These are phyloP conservation scores for Rhogogaster chlorosoma DNA, from an alignment of 2,888 invertebrate genomes.

Conservation along the genomic window DNA sequence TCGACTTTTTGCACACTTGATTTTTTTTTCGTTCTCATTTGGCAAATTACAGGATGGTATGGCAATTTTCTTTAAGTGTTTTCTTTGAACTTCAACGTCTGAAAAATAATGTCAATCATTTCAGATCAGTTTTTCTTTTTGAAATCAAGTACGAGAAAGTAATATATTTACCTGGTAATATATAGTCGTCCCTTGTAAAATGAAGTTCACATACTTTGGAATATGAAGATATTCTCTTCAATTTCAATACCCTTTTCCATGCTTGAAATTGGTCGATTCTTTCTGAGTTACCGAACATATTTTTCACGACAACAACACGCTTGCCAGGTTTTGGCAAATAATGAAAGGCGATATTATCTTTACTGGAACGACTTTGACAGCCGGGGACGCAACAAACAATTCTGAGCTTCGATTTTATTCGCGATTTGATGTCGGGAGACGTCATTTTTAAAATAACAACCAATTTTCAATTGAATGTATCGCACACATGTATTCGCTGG, in stretches of 20 bases:
- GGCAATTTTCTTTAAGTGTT: background rate
- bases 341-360: background rate
- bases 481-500: background rate
- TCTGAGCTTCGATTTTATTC: background rate
- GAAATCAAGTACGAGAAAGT: background rate
- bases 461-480: background rate
- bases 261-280: background rate
- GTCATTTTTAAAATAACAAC: background rate
- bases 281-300: background rate
- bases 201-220: background rate
- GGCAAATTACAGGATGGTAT: constrained; percentile 4
- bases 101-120: constrained; percentile 12
- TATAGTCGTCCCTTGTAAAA: background rate
- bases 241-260: background rate
- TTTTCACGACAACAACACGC: background rate
- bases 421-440: background rate
- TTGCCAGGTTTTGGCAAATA: background rate
- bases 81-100: background rate
- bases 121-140: background rate
- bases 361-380: background rate
- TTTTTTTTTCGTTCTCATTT: background rate
- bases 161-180: background rate
- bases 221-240: background rate
- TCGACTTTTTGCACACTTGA: background rate
- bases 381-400: background rate